Conservation (phyloP, 1,140 invertebrate species). For the Eupeodes corollae region DNA sequence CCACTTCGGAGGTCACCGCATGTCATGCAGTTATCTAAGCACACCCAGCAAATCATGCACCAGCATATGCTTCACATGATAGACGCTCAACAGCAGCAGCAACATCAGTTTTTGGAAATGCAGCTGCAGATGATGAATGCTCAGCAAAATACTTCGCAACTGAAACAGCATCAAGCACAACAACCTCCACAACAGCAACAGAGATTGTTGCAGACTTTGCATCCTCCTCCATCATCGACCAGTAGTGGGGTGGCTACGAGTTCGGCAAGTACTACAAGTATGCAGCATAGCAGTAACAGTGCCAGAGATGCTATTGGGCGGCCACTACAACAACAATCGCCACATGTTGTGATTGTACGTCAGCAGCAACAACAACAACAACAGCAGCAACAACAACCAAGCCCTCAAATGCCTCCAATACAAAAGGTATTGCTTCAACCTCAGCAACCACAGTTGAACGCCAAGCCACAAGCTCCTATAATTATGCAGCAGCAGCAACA, state of each 20-base stretch:
- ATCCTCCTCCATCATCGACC: no score
- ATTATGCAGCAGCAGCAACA: conserved; percentile 1
- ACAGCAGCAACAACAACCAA: conserved; percentile 24
- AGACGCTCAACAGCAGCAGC: conserved; percentile 20
- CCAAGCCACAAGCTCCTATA: not conserved
- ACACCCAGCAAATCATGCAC: conserved; percentile 15
- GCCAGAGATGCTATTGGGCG: no score
- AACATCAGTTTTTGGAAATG: conserved; percentile 5
- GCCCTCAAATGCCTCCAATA: not conserved
- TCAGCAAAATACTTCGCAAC: conserved; percentile 11
- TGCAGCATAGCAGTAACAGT: no score
- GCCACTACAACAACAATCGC: not conserved
- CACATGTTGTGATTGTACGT: conserved; percentile 8
- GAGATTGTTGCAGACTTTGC: no score
- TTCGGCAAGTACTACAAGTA: no score
- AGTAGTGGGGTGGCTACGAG: no score
- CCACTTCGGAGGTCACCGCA: conserved; percentile 21
- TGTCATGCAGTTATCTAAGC: conserved; percentile 8
- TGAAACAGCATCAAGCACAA: conserved; percentile 8
- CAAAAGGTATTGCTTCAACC: not conserved
- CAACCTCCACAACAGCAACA: conserved; percentile 9
- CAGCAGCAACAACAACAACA: conserved; percentile 6
- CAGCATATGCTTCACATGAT: conserved; percentile 19
- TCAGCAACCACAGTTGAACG: not conserved
- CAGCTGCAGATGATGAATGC: conserved; percentile 14